Evolutionary conservation across 2,113 vertebrate species (phyloP).

Genomic region (Pteropus alecto): DNA sequence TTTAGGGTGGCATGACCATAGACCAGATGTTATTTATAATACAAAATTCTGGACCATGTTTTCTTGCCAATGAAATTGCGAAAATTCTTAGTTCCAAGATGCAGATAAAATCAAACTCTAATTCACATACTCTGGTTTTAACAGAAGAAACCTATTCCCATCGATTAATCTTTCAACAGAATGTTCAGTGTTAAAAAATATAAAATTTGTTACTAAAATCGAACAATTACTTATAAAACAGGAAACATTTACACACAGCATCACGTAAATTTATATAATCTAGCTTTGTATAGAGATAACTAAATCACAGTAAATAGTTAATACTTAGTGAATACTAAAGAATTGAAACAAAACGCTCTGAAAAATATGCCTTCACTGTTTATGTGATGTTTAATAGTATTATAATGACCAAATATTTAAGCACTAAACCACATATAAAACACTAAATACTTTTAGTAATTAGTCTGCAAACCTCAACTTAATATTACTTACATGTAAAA

Average conservation of each 20-base stretch:
- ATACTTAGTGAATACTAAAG: background rate
- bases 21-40: background rate
- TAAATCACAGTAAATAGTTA: background rate
- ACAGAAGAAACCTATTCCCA: background rate
- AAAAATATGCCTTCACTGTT: background rate
- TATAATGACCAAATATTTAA: background rate
- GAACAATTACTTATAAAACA: background rate
- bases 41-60: background rate
- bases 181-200: background rate
- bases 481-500: background rate
- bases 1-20: no score
- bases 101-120: background rate
- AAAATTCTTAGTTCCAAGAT: background rate
- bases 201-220: background rate
- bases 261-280: background rate
- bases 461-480: background rate
- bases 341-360: no score
- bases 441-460: background rate
- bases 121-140: background rate
- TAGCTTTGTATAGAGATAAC: background rate
- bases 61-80: background rate
- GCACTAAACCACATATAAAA: background rate
- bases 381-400: background rate
- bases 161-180: background rate
- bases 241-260: background rate